Evolutionary conservation across 2,797 vertebrate species (phyloP), one percentile per base, ranked within the genome.

Genomic region (Sebastes itinus): DNA sequence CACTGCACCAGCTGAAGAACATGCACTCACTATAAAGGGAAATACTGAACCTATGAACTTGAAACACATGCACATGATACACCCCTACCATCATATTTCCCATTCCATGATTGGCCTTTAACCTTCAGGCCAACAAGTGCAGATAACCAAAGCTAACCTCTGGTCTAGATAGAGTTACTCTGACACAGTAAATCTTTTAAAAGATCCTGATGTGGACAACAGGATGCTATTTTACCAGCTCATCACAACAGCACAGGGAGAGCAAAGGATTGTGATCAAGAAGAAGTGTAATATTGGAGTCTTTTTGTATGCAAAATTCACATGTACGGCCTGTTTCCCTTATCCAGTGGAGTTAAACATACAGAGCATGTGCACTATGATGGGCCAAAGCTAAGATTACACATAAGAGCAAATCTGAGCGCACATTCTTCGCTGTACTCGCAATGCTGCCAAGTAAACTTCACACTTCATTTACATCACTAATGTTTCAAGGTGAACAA

Each of bases 21-120:
- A 65, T 67, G 74, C 79, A 46, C 25, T 65, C 27, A 4, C 74
- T 70, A 10, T 72, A 63, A 52, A 77, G 85, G 90, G 88, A 91
- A 88, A 89, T 69, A 70, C 38, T 88, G 87, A 88, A 85, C 86
- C 61, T 68, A n/a, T 86, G 81, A 89, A 92, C 85, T 72, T 68
- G 28, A 66, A 68, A 75, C 72, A 7, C 25, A 58, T 42, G 23
- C 71, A 75, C 27, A 75, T 27, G 65, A 72, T 55, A 70, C 27
- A 68, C 2, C 54, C 13, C 56, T 22, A 14, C 61, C 61, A 59
- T 80, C 61, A 73, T 88, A 60, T 73, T 83, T 82, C 75, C 81
- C 72, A 81, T 86, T 71, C 75, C 64, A 69, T 16, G 11, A 84
- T 27, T 84, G 82, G 58, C 82, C 77, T 90, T 80, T 82, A 70